phyloP scores from a whole-genome alignment of 2,888 invertebrate species.

The Autographa pulchrina region DNA sequence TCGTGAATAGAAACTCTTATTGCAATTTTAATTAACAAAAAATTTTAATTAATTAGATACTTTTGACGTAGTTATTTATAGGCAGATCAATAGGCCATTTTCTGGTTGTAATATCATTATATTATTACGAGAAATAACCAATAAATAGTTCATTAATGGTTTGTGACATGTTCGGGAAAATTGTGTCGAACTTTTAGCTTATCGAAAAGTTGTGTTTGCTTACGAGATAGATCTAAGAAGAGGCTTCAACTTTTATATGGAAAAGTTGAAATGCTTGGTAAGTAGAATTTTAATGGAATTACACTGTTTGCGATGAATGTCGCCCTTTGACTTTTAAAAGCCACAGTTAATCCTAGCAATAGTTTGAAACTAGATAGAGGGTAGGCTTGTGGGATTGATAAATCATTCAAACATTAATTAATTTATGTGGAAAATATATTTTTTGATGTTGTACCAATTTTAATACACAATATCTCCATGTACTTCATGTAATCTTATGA shows the following conservation, averaged over 20 bases:
- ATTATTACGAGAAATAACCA: not conserved
- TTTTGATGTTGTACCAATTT: too few species aligned
- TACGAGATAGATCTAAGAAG: conserved; percentile 19
- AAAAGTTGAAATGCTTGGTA: conserved; percentile 34
- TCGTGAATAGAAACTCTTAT: not conserved
- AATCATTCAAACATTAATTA: too few species aligned
- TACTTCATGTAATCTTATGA: too few species aligned
- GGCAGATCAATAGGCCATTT: too few species aligned
- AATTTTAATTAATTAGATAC: not conserved
- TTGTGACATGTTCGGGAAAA: conserved; percentile 32
- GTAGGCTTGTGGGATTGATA: too few species aligned
- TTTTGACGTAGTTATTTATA: not conserved
- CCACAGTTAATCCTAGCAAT: not conserved
- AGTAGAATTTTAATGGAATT: conserved; percentile 19
- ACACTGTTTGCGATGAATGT: not conserved
- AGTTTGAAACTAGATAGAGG: not conserved
- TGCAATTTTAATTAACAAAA: not conserved
- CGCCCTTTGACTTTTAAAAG: not conserved
- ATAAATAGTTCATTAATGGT: conserved; percentile 19
- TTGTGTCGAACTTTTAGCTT: conserved; percentile 36
- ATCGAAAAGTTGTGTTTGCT: conserved; percentile 29
- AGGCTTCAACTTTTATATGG: conserved; percentile 31
- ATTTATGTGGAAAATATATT: too few species aligned
- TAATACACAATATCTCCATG: too few species aligned
- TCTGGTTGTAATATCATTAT: not conserved